Evolutionary conservation across 2,888 invertebrate species (phyloP), one percentile per base, ranked within the genome.

Genomic region (Leucoma salicis): DNA sequence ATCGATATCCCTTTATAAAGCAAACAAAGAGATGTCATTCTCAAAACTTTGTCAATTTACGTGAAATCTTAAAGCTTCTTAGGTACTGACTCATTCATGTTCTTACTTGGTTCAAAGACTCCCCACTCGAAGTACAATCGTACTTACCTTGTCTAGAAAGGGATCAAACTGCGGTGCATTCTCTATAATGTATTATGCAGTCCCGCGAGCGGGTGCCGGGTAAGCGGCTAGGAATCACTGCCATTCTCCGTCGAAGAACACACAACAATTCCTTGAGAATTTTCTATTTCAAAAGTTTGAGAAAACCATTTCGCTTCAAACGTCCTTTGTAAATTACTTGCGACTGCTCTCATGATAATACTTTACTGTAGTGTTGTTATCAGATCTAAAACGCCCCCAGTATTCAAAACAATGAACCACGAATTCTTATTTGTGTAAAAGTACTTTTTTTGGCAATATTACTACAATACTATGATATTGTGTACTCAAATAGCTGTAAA

Each of bases 131-230:
- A 57, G 65, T 66, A 76, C 74, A 83, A 71, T 82, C 73, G 79
- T 84, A 83, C 87, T 86, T 88, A 83, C 84, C 80, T 82, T 83
- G 86, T 87, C 86, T 85, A 80, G 84, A 78, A 80, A 82, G 78
- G 85, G 87, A 88, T 88, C 86, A 86, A 85, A 85, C 82, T 87
- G 86, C 63, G 82, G 84, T 84, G 85, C 89, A 88, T 85, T 86
- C 86, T 69, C 78, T 71, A 80, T 81, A 76, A 88, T 89, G 85
- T 87, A 86, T 89, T 88, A 89, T 89, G 89, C 89, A 89, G 86
- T 79, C 74, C 60, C 72, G 61, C 29, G 67, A 60, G 66, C 76
- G 77, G 70, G 71, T 74, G 76, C 71, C 72, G 66, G 70, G 78
- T 84, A 83, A 84, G 84, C 85, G 79, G 79, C 84, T 83, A 80